Evolutionary conservation across 2,113 vertebrate species (phyloP).

Genomic region (Hemicordylus capensis): DNA sequence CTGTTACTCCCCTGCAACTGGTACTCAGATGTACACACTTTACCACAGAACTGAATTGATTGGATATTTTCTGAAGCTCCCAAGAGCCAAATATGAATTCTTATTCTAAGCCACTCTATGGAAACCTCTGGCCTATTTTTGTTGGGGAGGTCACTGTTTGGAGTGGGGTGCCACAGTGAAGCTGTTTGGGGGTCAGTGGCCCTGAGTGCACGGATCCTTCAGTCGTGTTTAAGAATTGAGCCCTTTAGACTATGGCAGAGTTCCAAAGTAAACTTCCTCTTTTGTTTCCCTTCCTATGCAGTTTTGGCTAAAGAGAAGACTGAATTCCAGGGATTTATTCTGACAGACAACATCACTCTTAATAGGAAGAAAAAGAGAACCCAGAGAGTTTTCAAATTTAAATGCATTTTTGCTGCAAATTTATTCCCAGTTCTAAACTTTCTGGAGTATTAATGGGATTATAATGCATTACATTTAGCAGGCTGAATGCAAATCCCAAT

Average conservation of each 20-base stretch:
- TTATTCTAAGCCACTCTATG: too few relatives aligned
- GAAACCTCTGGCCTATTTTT: neutral
- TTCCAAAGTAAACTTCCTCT: too few relatives aligned
- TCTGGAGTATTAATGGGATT: slow-evolving; percentile 36
- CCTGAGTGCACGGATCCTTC: neutral
- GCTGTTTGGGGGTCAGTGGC: neutral
- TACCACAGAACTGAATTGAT: too few relatives aligned
- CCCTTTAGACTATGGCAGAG: neutral
- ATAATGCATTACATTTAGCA: slow-evolving; percentile 48
- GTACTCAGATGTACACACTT: too few relatives aligned
- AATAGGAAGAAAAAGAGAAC: neutral
- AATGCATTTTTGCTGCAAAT: slow-evolving; percentile 14
- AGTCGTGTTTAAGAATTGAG: neutral
- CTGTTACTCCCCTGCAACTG: too few relatives aligned
- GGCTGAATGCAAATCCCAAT: slow-evolving; percentile 31
- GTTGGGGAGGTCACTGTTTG: neutral
- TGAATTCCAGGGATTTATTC: neutral
- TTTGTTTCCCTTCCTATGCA: neutral
- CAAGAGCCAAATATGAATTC: too few relatives aligned
- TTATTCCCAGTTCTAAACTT: slow-evolving; percentile 33
- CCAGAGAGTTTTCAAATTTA: neutral
- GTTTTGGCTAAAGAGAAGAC: neutral
- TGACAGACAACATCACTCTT: neutral
- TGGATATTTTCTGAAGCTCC: too few relatives aligned
- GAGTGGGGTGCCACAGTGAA: neutral